Evolutionary conservation across 2,888 invertebrate genomes (phyloP).

Genomic region (Sipha maydis): DNA sequence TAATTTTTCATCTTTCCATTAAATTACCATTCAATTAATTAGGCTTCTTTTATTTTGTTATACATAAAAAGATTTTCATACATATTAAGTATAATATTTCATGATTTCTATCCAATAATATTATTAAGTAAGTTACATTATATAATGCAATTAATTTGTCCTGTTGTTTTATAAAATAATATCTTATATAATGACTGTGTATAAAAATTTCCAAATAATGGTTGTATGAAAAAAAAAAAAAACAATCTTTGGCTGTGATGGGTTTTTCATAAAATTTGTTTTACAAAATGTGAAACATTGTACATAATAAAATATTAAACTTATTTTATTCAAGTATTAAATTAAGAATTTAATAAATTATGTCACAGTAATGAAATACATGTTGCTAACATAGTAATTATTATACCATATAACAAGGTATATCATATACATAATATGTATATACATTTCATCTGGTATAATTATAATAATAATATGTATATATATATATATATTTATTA

Average conservation of each 20-base stretch:
- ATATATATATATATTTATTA: neutral
- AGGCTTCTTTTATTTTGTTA: neutral
- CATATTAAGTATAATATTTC: neutral
- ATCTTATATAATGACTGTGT: neutral
- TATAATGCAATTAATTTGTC: neutral
- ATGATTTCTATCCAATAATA: neutral
- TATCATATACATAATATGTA: conserved; percentile 24
- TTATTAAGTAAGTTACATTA: neutral
- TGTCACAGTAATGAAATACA: neutral
- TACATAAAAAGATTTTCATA: neutral
- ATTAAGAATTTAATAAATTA: neutral
- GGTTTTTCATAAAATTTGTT: conserved; percentile 13
- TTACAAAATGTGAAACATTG: neutral
- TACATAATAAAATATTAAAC: neutral
- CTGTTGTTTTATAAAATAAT: conserved; percentile 14
- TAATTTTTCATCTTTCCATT: neutral
- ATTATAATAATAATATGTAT: neutral
- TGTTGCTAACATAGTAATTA: neutral
- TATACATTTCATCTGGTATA: conserved; percentile 23
- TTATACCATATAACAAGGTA: neutral
- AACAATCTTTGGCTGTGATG: conserved; percentile 54
- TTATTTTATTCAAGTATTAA: neutral
- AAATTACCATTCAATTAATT: neutral
- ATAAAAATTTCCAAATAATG: conserved; percentile 9
- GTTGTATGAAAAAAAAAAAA: conserved; percentile 40